Evolutionary conservation across 1,140 invertebrate genomes (phyloP).

Genomic region (Ostrea edulis): DNA sequence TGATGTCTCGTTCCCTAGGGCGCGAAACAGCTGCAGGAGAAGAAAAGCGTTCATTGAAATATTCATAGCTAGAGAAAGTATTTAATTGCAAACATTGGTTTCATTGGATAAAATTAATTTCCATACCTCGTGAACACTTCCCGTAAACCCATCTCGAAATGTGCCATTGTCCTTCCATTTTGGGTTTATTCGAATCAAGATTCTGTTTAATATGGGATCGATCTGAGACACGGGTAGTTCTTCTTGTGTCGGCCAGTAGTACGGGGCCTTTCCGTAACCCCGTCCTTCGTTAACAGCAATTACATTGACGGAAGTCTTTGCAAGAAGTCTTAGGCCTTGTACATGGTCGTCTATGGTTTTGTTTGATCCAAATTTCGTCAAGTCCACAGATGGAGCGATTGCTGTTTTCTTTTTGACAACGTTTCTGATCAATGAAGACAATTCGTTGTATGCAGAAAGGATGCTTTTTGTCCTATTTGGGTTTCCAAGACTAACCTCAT

Average conservation of each 20-base stretch:
- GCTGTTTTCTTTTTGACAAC: conserved; percentile 53
- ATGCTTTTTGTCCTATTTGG: not conserved
- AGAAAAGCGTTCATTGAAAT: conserved; percentile 13
- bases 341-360: conserved; percentile 60
- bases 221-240: conserved; percentile 48
- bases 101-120: not conserved
- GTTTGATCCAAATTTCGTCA: conserved; percentile 55
- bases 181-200: conserved; percentile 57
- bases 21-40: conserved; percentile 59
- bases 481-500: conserved; percentile 54
- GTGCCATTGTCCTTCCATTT: conserved; percentile 58
- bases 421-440: conserved; percentile 45
- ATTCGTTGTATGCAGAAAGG: not conserved
- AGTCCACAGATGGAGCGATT: conserved; percentile 59
- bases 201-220: conserved; percentile 57
- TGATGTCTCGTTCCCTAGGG: conserved; percentile 48
- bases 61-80: not conserved
- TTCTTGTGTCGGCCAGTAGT: conserved; percentile 65
- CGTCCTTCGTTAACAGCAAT: conserved; percentile 68
- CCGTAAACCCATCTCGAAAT: conserved; percentile 63
- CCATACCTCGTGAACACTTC: conserved; percentile 53
- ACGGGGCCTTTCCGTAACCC: conserved; percentile 62
- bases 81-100: not conserved
- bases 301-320: conserved; percentile 55
- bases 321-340: conserved; percentile 57